Percentiles rank a stretch among this genome's conserved stretches.
phyloP scores from a whole-genome alignment of 2,113 vertebrate genomes.

The Oryzias woworae region DNA sequence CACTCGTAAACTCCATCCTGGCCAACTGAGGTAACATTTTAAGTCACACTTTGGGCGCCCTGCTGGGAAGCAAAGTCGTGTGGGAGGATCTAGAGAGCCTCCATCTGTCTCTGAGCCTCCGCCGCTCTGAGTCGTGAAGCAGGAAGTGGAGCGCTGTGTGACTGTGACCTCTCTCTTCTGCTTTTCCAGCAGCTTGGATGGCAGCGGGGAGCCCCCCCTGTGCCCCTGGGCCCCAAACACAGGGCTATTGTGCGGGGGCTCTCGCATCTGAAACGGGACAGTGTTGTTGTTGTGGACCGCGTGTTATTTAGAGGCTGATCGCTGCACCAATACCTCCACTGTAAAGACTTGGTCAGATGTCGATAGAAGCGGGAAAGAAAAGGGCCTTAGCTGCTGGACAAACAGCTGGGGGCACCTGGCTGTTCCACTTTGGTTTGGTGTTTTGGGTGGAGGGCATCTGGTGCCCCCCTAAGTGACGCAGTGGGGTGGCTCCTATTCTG shows the following conservation, averaged over 20 bases:
- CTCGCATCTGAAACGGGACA: slow-evolving; percentile 59
- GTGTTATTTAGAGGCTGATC: slow-evolving; percentile 71
- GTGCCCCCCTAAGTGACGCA: slow-evolving; percentile 43
- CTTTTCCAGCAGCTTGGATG: slow-evolving; percentile 57
- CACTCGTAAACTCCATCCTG: too few relatives aligned
- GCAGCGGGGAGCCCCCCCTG: slow-evolving; percentile 58
- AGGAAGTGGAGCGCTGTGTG: slow-evolving; percentile 55
- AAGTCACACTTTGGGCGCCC: not conserved
- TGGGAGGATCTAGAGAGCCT: slow-evolving; percentile 4
- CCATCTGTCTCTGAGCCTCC: slow-evolving; percentile 1
- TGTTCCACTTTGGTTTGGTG: slow-evolving; percentile 26
- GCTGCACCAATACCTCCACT: slow-evolving; percentile 51
- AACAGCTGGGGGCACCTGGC: slow-evolving; percentile 32
- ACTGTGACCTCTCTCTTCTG: slow-evolving; percentile 55
- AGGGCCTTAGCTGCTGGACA: slow-evolving; percentile 27
- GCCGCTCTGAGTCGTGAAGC: slow-evolving; percentile 9
- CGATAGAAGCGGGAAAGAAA: slow-evolving; percentile 3
- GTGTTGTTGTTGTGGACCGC: slow-evolving; percentile 63
- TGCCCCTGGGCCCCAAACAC: slow-evolving; percentile 62
- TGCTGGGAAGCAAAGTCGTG: slow-evolving; percentile 1
- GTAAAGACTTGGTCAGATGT: slow-evolving; percentile 39
- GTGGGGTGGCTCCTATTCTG: slow-evolving; percentile 58
- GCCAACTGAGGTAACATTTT: too few relatives aligned
- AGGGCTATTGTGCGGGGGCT: slow-evolving; percentile 67
- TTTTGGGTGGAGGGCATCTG: slow-evolving; percentile 25